Base-by-base conservation (phyloP, 1,140 invertebrate genomes). In the Bombus huntii region DNA sequence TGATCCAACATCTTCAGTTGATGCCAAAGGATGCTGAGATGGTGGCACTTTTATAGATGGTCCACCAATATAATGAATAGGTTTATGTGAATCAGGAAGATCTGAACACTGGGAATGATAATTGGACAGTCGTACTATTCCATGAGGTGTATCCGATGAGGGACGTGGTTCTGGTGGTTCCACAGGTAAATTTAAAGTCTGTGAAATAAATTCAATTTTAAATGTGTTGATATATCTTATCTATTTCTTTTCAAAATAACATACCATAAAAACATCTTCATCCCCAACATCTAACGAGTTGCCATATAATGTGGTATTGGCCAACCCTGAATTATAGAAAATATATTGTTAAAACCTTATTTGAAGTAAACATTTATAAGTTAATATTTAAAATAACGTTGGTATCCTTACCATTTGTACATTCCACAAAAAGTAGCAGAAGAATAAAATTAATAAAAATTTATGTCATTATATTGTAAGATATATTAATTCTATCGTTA, bases 251-350 rank as follows among this genome's bases (percentile, higher is more conserved):
- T 77, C 44, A 85, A n/a, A 62, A 86, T 85, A 53, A 94, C 96
- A 96, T 95, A 97, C 97, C 97, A 98, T 98, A 95, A 98, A 98
- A 90, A 98, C 97, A 94, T 98, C 97, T 94, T 98, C 97, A 94
- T 98, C 97, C 83, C 97, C 97, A 89, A 96, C 96, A 95, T 97
- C 97, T 96, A 96, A 92, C 59, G 91, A 87, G 89, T 93, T 91
- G 70, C 89, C 79, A 79, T 91, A 93, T 66, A 93, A 89, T 12
- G 92, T 91, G 53, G 96, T 96, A 93, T 96, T 96, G 65, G 96
- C 94, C 90, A 96, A 94, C 92, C 96, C 96, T 96, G 77, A 22
- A 87, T 88, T 72, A 91, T 87, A 87, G 89, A 81, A 31, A 62
- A 89, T 15, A 77, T 57, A 76, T 59, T 77, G 4, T 73, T 37